A percentile compares a stretch with the other conserved stretches of the same genome.
Conservation (phyloP, 2,797 vertebrate species). For the Anguilla pacifica region DNA sequence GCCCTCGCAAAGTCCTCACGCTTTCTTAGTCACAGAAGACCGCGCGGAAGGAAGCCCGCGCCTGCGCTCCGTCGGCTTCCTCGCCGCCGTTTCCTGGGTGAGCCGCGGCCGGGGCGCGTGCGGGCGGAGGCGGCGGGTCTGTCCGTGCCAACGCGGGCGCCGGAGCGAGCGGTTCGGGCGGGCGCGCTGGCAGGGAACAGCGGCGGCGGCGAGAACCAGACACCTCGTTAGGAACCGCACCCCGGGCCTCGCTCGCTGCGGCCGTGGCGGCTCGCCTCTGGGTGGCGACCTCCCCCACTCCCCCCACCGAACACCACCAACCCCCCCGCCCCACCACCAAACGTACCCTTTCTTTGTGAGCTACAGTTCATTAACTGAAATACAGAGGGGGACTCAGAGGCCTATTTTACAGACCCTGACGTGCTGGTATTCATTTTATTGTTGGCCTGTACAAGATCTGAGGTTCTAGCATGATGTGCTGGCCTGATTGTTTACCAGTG, state of each 20-base stretch:
- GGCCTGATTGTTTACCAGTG: background rate
- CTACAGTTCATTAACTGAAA: background rate
- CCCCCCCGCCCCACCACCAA: background rate
- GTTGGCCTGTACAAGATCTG: background rate
- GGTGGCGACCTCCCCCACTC: too few species aligned
- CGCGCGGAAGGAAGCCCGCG: constrained; percentile 18
- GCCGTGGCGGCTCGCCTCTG: background rate
- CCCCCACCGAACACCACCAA: background rate
- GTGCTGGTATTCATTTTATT: too few species aligned
- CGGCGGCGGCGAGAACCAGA: constrained; percentile 48
- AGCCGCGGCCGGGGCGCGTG: background rate
- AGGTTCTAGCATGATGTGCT: background rate
- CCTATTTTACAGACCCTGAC: background rate
- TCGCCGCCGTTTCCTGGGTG: background rate
- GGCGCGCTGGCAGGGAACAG: constrained; percentile 49
- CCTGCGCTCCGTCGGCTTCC: background rate
- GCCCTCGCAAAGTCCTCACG: constrained; percentile 54
- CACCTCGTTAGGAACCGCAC: constrained; percentile 58
- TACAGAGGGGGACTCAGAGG: background rate
- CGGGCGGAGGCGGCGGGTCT: background rate
- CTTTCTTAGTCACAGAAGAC: constrained; percentile 65
- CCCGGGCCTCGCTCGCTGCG: constrained; percentile 44
- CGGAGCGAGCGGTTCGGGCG: constrained; percentile 52
- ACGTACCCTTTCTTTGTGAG: background rate
- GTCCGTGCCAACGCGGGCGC: background rate